Evolutionary conservation across 2,113 vertebrate genomes (phyloP).

Genomic region (Peromyscus polionotus): DNA sequence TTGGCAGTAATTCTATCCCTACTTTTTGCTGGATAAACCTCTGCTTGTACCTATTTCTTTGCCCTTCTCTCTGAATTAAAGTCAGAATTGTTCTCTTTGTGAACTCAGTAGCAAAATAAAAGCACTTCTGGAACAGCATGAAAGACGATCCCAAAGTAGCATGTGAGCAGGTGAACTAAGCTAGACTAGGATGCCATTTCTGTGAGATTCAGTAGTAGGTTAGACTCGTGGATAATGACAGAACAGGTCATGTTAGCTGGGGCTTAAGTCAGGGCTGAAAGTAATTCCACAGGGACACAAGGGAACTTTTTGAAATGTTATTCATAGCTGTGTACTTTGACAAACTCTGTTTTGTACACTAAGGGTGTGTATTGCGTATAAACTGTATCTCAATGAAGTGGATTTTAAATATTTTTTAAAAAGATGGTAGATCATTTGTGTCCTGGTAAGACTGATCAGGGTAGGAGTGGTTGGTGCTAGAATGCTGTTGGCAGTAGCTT

Average conservation of each 20-base stretch:
- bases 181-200: neutral
- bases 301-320: neutral
- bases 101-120: neutral
- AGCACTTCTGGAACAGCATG: neutral
- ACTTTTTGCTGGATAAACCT: neutral
- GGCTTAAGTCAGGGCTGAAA: neutral
- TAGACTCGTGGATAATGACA: fast-evolving
- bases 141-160: neutral
- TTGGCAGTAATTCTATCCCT: neutral
- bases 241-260: neutral
- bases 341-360: neutral
- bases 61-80: neutral
- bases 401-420: neutral
- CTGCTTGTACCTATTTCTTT: neutral
- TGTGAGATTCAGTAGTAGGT: neutral
- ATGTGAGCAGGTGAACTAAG: neutral
- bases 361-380: neutral
- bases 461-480: neutral
- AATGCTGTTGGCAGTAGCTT: neutral
- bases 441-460: neutral
- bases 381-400: neutral
- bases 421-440: neutral
- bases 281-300: neutral
- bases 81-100: neutral
- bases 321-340: neutral